Base-by-base conservation (phyloP, 1,140 invertebrate species). In the Plutomurus gul region DNA sequence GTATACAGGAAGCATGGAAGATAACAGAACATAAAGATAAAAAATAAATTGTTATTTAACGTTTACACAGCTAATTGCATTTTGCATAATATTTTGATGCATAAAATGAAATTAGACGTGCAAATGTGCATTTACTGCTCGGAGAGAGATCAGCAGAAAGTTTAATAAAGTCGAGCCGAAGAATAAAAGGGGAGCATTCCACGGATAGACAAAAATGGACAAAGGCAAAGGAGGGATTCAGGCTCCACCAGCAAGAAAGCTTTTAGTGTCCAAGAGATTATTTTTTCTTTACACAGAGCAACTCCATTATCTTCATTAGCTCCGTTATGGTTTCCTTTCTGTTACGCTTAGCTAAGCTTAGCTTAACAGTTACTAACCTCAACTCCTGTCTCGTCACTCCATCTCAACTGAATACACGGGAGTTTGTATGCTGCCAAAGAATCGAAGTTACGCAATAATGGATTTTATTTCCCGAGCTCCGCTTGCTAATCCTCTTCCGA, bases 241-340 rank as follows among this genome's bases (percentile, higher is more conserved):
- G 56, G 30, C n/a, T 65, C 56, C 56, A 65, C 18, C 56, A 65
- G 27, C 36, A 33, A 65, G 56, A 65, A 65, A 65, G 56, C 56
- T 65, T 65, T 65, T 65, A 65, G 56, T 65, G 27, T 65, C 56
- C 56, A 18, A 7, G 56, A 65, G 56, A 65, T 65, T 65, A 65
- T 65, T 65, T 65, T 65, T 65, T 65, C 56, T 65, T 65, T 30
- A 33, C 27, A 65, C 56, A 65, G 56, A 65, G 56, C 56, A 65
- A 65, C 56, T 65, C 56, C 56, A 65, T 65, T 65, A 65, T 65
- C 56, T 65, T 65, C 56, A 65, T 65, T 65, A 65, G 56, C 56
- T 65, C 56, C 56, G 30, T 65, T 65, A 65, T 65, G 56, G 56
- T 65, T 65, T 65, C 56, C 56, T 65, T 65, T 65, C 56, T 33